A percentile compares a stretch with the other conserved stretches of the same genome.
Conservation (phyloP, 64 coral and sea anemone species). For the Anthopleura sola region DNA sequence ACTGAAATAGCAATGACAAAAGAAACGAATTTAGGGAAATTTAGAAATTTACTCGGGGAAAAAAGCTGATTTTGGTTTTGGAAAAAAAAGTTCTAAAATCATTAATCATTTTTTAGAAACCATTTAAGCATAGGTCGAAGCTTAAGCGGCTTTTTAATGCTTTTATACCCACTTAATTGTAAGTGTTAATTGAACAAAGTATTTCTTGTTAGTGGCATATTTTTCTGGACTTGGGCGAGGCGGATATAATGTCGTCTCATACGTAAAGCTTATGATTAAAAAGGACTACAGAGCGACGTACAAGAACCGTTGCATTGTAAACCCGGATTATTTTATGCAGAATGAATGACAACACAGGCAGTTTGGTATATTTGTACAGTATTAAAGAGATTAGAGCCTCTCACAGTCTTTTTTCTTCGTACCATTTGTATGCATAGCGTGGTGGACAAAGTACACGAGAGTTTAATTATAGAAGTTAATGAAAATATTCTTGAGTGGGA, state of each 20-base stretch:
- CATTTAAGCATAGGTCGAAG: neutral
- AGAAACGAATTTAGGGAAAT: neutral
- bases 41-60: neutral
- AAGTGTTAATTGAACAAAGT: neutral
- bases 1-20: neutral
- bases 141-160: neutral
- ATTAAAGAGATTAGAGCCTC: neutral
- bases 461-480: neutral
- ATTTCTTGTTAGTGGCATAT: neutral
- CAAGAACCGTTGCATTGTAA: neutral
- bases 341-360: neutral
- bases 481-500: neutral
- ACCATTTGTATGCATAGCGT: neutral
- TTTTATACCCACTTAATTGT: neutral
- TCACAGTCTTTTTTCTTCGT: neutral
- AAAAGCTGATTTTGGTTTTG: neutral
- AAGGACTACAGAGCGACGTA: neutral
- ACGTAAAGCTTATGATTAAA: neutral
- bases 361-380: neutral
- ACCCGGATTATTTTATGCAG: neutral
- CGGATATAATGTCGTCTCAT: neutral
- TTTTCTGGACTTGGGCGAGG: neutral
- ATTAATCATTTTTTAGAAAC: neutral
- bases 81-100: no score
- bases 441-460: neutral